Evolutionary conservation across 2,797 vertebrate genomes (phyloP).

Genomic region (Orientallactaga sibirica): DNA sequence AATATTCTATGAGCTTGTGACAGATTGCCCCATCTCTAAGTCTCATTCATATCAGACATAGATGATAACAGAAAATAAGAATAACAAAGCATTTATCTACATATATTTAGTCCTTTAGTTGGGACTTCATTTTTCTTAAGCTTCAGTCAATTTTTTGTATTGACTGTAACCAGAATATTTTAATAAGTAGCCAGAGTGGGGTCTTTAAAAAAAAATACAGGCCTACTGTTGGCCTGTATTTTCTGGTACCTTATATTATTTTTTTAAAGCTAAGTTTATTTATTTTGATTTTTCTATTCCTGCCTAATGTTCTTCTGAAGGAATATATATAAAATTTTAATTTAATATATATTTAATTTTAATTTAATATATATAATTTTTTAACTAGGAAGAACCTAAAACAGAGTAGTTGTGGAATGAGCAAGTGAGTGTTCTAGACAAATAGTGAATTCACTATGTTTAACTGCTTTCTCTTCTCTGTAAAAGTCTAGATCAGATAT

Average conservation of each 20-base stretch:
- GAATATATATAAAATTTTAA: background rate
- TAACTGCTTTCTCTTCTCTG: background rate
- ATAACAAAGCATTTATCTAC: background rate
- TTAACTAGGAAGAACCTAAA: background rate
- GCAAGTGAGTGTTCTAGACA: background rate
- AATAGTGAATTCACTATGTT: background rate
- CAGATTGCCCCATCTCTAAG: conserved; percentile 26
- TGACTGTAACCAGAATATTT: background rate
- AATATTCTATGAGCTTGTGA: background rate
- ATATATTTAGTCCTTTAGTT: background rate
- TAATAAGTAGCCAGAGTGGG: background rate
- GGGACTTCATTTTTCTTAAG: conserved; percentile 28
- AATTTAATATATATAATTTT: background rate
- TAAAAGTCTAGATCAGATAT: conserved; percentile 4
- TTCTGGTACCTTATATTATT: conserved; percentile 22
- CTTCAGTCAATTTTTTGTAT: conserved; percentile 28
- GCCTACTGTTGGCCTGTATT: background rate
- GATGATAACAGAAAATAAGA: background rate
- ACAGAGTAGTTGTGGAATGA: background rate
- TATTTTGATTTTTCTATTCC: conserved; percentile 14
- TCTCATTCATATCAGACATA: background rate
- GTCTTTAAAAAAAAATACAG: conserved; percentile 25
- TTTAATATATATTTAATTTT: no score
- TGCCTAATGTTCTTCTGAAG: background rate
- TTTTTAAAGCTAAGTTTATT: background rate